A percentile compares a stretch with the other conserved stretches of the same genome.
These are phyloP conservation scores for Apodemia mormo DNA, from an alignment of 2,888 invertebrate genomes.

Conservation along the genomic window DNA sequence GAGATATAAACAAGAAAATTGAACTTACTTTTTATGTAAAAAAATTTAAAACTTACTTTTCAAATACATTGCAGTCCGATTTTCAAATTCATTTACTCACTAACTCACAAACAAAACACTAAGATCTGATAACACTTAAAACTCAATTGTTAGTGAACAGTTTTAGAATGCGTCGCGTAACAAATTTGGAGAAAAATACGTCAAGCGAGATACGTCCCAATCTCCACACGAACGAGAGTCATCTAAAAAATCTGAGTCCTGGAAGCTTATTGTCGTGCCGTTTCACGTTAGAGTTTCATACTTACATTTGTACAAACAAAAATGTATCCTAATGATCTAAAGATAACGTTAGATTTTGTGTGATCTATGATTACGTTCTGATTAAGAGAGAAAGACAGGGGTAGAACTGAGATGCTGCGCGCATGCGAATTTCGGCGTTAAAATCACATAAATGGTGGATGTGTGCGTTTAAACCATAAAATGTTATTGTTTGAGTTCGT, in stretches of 20 bases:
- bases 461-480: slow-evolving; percentile 44
- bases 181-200: slow-evolving; percentile 44
- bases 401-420: slow-evolving; percentile 76
- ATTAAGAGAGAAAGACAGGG: slow-evolving; percentile 52
- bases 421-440: slow-evolving; percentile 62
- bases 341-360: slow-evolving; percentile 34
- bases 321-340: slow-evolving; percentile 28
- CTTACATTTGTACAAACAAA: slow-evolving; percentile 28
- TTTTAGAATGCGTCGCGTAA: slow-evolving; percentile 53
- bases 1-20: background rate
- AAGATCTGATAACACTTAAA: slow-evolving; percentile 42
- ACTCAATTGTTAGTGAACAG: slow-evolving; percentile 35
- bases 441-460: slow-evolving; percentile 45
- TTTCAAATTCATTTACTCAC: slow-evolving; percentile 38
- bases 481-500: slow-evolving; percentile 63
- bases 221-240: slow-evolving; percentile 60
- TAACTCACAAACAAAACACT: slow-evolving; percentile 46
- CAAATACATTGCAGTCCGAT: slow-evolving; percentile 16
- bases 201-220: slow-evolving; percentile 57
- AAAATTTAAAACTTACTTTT: slow-evolving; percentile 43
- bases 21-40: background rate
- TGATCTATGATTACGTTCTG: slow-evolving; percentile 40
- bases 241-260: slow-evolving; percentile 78
- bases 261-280: slow-evolving; percentile 70
- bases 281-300: slow-evolving; percentile 55